Conservation (phyloP, 1,140 invertebrate species). For the Penaeus chinensis region DNA sequence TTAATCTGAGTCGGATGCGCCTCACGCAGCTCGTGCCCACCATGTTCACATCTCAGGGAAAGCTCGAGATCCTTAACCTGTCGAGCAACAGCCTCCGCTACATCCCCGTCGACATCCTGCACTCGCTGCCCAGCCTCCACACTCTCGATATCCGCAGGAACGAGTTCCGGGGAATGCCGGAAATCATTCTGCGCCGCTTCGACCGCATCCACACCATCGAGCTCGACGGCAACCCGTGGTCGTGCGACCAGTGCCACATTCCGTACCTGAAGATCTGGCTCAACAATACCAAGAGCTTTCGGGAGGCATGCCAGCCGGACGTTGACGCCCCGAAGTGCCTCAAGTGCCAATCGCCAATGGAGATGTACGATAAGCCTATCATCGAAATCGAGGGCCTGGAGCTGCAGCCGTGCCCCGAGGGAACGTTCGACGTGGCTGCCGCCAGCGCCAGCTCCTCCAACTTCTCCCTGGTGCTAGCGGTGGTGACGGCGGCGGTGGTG, state of each 20-base stretch:
- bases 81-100: constrained; percentile 73
- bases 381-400: constrained; percentile 62
- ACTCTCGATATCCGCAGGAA: constrained; percentile 76
- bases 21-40: constrained; percentile 79
- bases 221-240: constrained; percentile 76
- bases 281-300: constrained; percentile 60
- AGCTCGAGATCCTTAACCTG: constrained; percentile 72
- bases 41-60: constrained; percentile 74
- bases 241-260: constrained; percentile 75
- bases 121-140: constrained; percentile 72
- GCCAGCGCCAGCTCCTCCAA: constrained; percentile 54
- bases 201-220: constrained; percentile 68
- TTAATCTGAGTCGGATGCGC: constrained; percentile 78
- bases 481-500: constrained; percentile 67
- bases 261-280: constrained; percentile 67
- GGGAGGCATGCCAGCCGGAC: constrained; percentile 59
- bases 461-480: constrained; percentile 61
- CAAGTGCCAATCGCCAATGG: constrained; percentile 61
- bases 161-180: constrained; percentile 73
- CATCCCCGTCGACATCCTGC: constrained; percentile 72
- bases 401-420: constrained; percentile 62
- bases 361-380: constrained; percentile 63
- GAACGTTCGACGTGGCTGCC: constrained; percentile 55
- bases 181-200: constrained; percentile 72
- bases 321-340: constrained; percentile 62